Evolutionary conservation across 1,140 invertebrate species (phyloP).

Genomic region (Medauroidea extradentata): DNA sequence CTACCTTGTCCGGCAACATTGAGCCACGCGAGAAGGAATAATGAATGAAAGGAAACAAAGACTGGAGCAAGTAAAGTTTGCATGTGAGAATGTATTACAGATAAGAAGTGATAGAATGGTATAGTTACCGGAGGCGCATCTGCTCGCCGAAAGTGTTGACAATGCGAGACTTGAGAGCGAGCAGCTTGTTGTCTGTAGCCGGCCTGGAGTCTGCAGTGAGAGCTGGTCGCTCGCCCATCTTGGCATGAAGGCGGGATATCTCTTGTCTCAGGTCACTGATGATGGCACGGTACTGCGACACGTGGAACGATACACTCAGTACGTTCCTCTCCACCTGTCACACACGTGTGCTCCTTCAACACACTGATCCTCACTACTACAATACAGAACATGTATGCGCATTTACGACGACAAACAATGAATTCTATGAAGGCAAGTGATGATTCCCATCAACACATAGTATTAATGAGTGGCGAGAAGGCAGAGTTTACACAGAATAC

Average conservation of each 20-base stretch:
- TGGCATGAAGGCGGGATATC: conserved; percentile 72
- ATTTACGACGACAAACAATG: not conserved
- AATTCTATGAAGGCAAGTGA: no score
- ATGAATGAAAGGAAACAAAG: no score
- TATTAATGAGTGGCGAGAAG: no score
- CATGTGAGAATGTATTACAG: no score
- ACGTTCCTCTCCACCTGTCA: conserved; percentile 67
- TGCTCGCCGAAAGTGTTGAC: conserved; percentile 85
- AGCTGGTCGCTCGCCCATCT: conserved; percentile 68
- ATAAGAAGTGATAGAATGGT: no score
- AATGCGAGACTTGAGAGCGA: conserved; percentile 73
- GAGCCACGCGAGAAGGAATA: no score
- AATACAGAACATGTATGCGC: not conserved
- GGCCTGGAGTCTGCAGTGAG: conserved; percentile 41
- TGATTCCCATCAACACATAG: no score
- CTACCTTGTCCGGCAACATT: no score
- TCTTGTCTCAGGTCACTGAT: conserved; percentile 80
- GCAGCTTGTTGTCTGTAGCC: conserved; percentile 47
- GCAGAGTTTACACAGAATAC: no score
- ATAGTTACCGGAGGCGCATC: conserved; percentile 77
- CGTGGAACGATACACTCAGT: conserved; percentile 75
- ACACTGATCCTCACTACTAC: not conserved
- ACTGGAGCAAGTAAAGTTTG: no score
- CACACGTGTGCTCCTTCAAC: not conserved
- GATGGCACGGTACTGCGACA: conserved; percentile 73